A percentile compares a stretch with the other conserved stretches of the same genome.
These are phyloP conservation scores for Parotia lawesii DNA, from an alignment of 2,113 vertebrate genomes.

Conservation along the genomic window DNA sequence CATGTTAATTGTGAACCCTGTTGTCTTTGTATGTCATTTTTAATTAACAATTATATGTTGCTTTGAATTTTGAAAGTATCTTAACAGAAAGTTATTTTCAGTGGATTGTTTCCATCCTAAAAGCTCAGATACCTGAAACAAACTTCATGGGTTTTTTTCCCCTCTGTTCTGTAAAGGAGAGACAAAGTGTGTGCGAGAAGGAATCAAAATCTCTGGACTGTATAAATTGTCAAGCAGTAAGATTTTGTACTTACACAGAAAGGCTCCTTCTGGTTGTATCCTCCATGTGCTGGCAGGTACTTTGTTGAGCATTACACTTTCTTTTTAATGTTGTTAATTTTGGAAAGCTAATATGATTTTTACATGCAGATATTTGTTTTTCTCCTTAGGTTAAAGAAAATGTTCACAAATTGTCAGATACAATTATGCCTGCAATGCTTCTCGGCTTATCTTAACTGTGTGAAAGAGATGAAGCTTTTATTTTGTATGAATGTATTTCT, in stretches of 20 bases:
- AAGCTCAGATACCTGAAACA: neutral
- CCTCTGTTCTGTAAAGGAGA: slow-evolving; percentile 65
- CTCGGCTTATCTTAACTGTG: neutral
- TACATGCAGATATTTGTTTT: neutral
- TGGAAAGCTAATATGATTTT: neutral
- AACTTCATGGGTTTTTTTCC: neutral
- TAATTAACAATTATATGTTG: neutral
- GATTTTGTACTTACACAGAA: slow-evolving; percentile 77
- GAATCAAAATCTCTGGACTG: slow-evolving; percentile 72
- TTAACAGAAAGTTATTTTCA: neutral
- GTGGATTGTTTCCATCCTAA: neutral
- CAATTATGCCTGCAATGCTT: neutral
- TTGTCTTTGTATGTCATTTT: neutral
- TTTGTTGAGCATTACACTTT: neutral
- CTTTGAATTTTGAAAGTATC: neutral
- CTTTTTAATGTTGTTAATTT: neutral
- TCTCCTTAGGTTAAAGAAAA: neutral
- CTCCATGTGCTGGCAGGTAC: slow-evolving; percentile 78
- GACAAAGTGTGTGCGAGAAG: slow-evolving; percentile 66
- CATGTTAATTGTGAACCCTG: neutral
- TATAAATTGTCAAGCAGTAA: slow-evolving; percentile 64
- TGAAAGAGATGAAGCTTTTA: neutral
- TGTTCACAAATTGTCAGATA: neutral
- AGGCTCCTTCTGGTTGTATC: slow-evolving; percentile 76
- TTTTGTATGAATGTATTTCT: neutral